Conservation (phyloP, 2,113 vertebrate species). For the Grammomys surdaster region DNA sequence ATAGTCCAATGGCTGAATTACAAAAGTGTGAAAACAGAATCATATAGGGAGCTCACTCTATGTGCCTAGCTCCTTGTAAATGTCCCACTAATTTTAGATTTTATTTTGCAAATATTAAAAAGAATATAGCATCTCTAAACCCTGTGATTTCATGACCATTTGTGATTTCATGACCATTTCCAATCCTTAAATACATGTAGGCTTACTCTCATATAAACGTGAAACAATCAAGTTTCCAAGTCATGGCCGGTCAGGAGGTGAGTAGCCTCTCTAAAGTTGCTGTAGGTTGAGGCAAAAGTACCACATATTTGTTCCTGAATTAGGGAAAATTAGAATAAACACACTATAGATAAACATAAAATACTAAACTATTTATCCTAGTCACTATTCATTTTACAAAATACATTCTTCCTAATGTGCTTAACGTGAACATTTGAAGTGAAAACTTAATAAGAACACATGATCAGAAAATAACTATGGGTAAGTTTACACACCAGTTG, state of each 20-base stretch:
- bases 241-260: neutral
- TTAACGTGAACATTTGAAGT: constrained; percentile 49
- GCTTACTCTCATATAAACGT: neutral
- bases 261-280: neutral
- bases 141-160: neutral
- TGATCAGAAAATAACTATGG: constrained; percentile 5
- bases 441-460: constrained; percentile 42
- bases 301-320: neutral
- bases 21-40: neutral
- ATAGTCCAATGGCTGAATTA: neutral
- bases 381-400: neutral
- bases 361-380: neutral
- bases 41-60: neutral
- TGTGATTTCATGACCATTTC: neutral
- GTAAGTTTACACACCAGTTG: neutral
- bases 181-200: neutral
- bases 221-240: neutral
- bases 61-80: neutral
- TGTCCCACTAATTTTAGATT: neutral
- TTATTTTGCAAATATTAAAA: neutral
- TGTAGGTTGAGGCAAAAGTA: neutral
- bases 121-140: neutral
- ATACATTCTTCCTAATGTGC: neutral
- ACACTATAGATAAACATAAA: neutral
- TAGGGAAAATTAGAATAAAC: neutral